Evolutionary conservation across 2,888 invertebrate species (phyloP), one percentile per base, ranked within the genome.

Genomic region (Dorcus hopei): DNA sequence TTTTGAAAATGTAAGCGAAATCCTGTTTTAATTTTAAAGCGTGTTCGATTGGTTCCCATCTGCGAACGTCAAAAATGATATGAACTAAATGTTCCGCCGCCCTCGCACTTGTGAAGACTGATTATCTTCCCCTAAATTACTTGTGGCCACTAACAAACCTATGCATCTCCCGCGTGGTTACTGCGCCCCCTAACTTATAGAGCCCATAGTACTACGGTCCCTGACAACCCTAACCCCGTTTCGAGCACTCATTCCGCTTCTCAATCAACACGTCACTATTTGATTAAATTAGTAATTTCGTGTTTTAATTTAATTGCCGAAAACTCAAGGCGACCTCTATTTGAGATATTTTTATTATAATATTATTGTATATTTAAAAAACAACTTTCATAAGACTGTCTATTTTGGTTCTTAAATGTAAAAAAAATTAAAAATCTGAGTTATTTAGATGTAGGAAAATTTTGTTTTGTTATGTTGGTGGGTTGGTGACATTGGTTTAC

Each of bases 141-240:
- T 67, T 63, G 67, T 65, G 66, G 66, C 68, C 68, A 66, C 68
- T 68, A 68, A 67, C 67, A 67, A 68, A 67, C 67, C 67, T 65
- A 67, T 66, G 59, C 59, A 64, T 63, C 58, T 63, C 64, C 64
- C 59, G 61, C 63, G 62, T 58, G 61, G 59, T 57, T 61, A 59
- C 61, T 54, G 58, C 59, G 56, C 61, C 64, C 62, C 63, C 61
- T 61, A 49, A 60, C 61, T 63, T 66, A 60, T 57, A 59, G 43
- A 56, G 45, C 45, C 23, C 23, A 45, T 43, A 43, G 43, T 43
- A 43, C 43, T 16, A 19, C 19, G 9, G 19, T 54, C 53, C 38
- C 53, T 43, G 14, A 45, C 47, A 38, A 54, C 56, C 56, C 56
- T 45, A 56, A 51, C 49, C 47, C 54, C 54, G 8, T 16, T 38